Conservation (phyloP, 2,113 vertebrate genomes). For the Glaucomys volans region DNA sequence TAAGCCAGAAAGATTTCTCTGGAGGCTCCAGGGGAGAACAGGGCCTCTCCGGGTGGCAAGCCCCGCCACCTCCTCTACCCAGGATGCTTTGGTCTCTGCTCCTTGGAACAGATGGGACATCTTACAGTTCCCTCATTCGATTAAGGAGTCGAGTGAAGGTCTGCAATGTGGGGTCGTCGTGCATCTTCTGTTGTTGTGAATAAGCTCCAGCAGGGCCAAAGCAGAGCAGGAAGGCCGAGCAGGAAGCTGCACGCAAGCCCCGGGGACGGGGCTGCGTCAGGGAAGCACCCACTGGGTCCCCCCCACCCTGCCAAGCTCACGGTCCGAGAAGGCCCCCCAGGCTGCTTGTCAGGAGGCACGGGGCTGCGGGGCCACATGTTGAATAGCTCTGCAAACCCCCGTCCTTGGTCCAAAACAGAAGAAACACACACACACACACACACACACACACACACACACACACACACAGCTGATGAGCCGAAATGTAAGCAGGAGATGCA, state of each 20-base stretch:
- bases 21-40: background rate
- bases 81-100: background rate
- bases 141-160: background rate
- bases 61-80: rapidly evolving
- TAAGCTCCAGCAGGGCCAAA: no score
- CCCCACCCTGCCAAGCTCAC: no score
- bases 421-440: no score
- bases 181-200: background rate
- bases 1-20: background rate
- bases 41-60: rapidly evolving
- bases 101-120: background rate
- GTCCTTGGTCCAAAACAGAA: background rate
- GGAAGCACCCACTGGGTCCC: background rate
- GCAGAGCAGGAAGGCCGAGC: no score
- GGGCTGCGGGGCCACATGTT: rapidly evolving
- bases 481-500: background rate
- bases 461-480: background rate
- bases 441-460: background rate
- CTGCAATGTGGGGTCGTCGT: rapidly evolving
- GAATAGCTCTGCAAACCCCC: background rate
- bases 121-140: background rate
- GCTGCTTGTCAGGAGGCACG: no score
- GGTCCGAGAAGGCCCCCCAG: no score
- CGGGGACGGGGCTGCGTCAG: rapidly evolving
- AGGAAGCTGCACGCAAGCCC: rapidly evolving